phyloP scores from a whole-genome alignment of 1,140 invertebrate genomes.

The Agraylea sexmaculata region DNA sequence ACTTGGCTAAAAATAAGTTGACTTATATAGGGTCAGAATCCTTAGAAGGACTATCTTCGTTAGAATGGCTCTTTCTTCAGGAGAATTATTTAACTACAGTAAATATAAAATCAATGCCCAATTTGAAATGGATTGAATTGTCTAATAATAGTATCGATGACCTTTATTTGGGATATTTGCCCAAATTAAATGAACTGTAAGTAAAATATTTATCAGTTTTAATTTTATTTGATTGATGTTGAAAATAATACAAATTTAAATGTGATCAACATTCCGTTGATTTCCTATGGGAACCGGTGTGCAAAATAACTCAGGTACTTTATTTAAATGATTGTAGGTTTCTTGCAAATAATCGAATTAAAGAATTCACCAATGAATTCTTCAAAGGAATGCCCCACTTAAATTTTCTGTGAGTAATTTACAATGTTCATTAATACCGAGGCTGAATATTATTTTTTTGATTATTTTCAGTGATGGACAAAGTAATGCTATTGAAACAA shows the following conservation, averaged over 20 bases:
- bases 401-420: constrained; percentile 35
- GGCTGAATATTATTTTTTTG: constrained; percentile 6
- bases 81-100: constrained; percentile 23
- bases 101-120: no score
- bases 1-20: constrained; percentile 37
- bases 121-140: constrained; percentile 36
- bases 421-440: not conserved
- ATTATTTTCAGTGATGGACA: constrained; percentile 15
- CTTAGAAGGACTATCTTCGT: constrained; percentile 29
- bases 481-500: constrained; percentile 17
- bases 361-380: constrained; percentile 31
- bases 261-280: no score
- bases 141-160: constrained; percentile 37
- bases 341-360: constrained; percentile 37
- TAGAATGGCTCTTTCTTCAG: constrained; percentile 35
- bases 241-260: no score
- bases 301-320: no score
- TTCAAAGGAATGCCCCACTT: constrained; percentile 34
- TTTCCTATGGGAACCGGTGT: no score
- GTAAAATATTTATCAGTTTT: constrained; percentile 17
- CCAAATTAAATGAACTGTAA: constrained; percentile 42
- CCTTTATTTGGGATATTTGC: constrained; percentile 33
- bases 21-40: constrained; percentile 28
- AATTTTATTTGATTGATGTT: no score
- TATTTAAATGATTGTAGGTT: no score